Percentiles rank a stretch among this genome's conserved stretches.
phyloP scores from a whole-genome alignment of 2,113 vertebrate species.

The Peromyscus maniculatus region DNA sequence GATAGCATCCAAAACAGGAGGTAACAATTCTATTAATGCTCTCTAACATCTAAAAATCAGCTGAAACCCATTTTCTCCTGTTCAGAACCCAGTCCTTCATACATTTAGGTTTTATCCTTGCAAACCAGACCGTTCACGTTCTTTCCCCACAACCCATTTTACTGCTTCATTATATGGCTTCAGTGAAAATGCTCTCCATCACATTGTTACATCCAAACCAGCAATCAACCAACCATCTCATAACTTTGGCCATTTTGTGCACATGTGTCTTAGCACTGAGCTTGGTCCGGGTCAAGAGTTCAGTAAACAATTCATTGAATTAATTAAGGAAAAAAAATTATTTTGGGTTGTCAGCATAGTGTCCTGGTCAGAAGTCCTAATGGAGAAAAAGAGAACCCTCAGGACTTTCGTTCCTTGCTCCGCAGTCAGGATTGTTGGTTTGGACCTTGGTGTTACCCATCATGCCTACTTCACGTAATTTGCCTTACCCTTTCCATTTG shows the following conservation, averaged over 20 bases:
- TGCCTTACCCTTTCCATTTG: neutral
- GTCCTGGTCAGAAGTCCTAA: neutral
- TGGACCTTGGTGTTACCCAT: neutral
- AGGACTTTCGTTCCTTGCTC: neutral
- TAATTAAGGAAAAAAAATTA: neutral
- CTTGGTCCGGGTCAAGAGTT: neutral
- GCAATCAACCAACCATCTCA: neutral
- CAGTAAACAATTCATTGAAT: neutral
- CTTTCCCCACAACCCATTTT: constrained; percentile 16
- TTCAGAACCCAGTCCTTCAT: neutral
- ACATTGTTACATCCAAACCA: neutral
- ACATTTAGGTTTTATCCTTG: neutral
- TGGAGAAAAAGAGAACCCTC: neutral
- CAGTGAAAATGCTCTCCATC: neutral
- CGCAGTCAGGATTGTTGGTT: neutral
- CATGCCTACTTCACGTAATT: neutral
- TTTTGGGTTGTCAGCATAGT: neutral
- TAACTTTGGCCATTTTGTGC: neutral
- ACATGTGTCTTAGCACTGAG: neutral
- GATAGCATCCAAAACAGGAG: neutral
- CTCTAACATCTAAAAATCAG: neutral
- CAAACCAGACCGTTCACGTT: neutral
- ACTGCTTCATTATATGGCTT: neutral
- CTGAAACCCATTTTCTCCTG: neutral
- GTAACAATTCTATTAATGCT: neutral